These are phyloP conservation scores for Argopecten irradians DNA, from an alignment of 1,140 invertebrate species.

Conservation along the genomic window DNA sequence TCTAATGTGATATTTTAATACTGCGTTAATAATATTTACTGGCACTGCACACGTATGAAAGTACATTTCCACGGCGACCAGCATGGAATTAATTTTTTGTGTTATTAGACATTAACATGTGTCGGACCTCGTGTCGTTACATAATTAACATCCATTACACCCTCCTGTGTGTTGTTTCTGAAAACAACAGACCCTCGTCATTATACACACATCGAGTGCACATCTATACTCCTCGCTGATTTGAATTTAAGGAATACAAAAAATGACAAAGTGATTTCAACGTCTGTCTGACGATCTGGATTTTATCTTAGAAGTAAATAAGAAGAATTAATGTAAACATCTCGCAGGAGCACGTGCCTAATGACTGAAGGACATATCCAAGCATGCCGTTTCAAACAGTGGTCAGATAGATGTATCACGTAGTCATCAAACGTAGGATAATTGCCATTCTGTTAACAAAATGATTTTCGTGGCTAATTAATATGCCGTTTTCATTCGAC, in stretches of 20 bases:
- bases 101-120: conserved; percentile 3
- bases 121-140: neutral
- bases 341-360: neutral
- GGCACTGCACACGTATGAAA: neutral
- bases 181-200: neutral
- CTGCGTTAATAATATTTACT: neutral
- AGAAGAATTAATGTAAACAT: neutral
- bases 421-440: too few relatives aligned
- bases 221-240: neutral
- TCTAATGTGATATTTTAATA: neutral
- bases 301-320: neutral
- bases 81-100: conserved; percentile 19
- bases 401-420: neutral
- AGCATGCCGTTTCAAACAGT: neutral
- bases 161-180: neutral
- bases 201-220: neutral
- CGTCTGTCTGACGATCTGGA: neutral
- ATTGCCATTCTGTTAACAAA: too few relatives aligned
- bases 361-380: neutral
- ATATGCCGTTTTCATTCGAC: too few relatives aligned
- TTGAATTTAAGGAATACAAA: neutral
- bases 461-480: too few relatives aligned
- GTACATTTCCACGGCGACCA: neutral
- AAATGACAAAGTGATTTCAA: neutral
- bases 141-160: neutral